phyloP scores from a whole-genome alignment of 2,888 invertebrate species.

The Ectropis crepuscularia region DNA sequence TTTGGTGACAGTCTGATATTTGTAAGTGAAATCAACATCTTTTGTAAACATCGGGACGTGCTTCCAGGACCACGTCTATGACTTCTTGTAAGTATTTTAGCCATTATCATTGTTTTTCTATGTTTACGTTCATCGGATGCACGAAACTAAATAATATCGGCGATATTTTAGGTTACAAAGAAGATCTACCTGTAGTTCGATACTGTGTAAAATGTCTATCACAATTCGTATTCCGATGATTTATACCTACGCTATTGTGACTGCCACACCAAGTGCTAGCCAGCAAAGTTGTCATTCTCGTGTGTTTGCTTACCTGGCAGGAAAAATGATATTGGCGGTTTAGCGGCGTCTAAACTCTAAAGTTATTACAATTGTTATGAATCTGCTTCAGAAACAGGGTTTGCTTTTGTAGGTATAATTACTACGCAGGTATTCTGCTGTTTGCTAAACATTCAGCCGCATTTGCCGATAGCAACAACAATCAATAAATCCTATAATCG shows the following conservation, averaged over 20 bases:
- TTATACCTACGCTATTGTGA: conserved; percentile 51
- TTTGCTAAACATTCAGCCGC: conserved; percentile 24
- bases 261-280: conserved; percentile 40
- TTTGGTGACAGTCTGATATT: conserved; percentile 68
- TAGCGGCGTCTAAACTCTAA: background rate
- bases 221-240: conserved; percentile 52
- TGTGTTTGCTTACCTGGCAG: conserved; percentile 10
- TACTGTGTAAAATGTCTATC: conserved; percentile 58
- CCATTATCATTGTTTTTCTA: conserved; percentile 60
- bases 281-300: conserved; percentile 7
- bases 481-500: conserved; percentile 27
- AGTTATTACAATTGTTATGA: conserved; percentile 1
- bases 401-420: background rate
- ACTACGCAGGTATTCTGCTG: conserved; percentile 13
- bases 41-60: conserved; percentile 83
- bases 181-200: conserved; percentile 64
- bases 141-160: conserved; percentile 47
- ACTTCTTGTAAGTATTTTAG: conserved; percentile 81
- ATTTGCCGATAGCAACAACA: conserved; percentile 22
- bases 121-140: conserved; percentile 52
- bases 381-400: conserved; percentile 23
- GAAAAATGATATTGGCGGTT: background rate
- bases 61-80: conserved; percentile 83
- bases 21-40: conserved; percentile 68
- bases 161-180: conserved; percentile 45